A percentile compares a stretch with the other conserved stretches of the same genome.
Conservation (phyloP, 2,888 invertebrate genomes). For the Agrochola lychnidis region DNA sequence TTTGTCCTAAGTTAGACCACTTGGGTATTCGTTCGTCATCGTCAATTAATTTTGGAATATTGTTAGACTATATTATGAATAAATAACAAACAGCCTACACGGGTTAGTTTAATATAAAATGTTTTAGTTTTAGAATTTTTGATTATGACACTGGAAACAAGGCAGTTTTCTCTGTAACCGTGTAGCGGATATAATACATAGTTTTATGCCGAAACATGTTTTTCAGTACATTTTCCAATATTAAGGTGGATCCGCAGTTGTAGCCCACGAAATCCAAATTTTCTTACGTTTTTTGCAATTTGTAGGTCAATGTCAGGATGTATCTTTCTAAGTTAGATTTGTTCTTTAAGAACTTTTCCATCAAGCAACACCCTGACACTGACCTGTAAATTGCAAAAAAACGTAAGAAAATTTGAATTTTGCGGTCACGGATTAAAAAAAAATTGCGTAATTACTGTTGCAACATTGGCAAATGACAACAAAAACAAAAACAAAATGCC, state of each 20-base stretch:
- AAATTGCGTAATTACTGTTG: too few relatives aligned
- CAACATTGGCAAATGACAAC: too few relatives aligned
- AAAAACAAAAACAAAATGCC: too few relatives aligned
- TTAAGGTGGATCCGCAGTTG: not conserved
- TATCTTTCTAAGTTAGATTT: too few relatives aligned
- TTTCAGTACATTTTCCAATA: not conserved
- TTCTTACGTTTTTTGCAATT: too few relatives aligned
- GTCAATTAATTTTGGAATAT: slow-evolving; percentile 7
- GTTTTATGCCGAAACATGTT: not conserved
- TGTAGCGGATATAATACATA: not conserved
- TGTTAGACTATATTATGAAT: not conserved
- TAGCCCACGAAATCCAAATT: too few relatives aligned
- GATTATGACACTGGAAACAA: not conserved
- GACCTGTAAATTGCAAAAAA: too few relatives aligned
- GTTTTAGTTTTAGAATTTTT: not conserved
- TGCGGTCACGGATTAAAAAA: too few relatives aligned
- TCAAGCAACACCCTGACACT: too few relatives aligned
- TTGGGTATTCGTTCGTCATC: slow-evolving; percentile 5
- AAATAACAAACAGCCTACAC: not conserved
- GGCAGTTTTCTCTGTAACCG: not conserved
- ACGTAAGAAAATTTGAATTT: too few relatives aligned
- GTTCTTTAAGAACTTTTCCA: too few relatives aligned
- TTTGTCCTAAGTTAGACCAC: slow-evolving; percentile 7
- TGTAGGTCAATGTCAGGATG: too few relatives aligned
- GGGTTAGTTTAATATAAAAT: not conserved